A percentile compares a stretch with the other conserved stretches of the same genome.
phyloP scores from a whole-genome alignment of 2,888 invertebrate species.

The Trichogramma evanescens region DNA sequence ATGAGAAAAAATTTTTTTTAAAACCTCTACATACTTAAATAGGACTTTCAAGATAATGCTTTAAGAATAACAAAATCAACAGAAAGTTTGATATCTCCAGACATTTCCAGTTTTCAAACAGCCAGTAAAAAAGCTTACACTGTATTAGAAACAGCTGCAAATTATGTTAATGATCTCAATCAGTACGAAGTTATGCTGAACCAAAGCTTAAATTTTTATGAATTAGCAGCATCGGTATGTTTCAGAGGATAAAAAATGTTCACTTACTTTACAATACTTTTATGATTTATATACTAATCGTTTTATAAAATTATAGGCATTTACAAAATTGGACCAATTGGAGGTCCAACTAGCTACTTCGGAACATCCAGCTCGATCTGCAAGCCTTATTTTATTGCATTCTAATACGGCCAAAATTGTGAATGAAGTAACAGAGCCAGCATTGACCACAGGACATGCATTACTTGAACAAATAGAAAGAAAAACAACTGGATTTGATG shows the following conservation, averaged over 20 bases:
- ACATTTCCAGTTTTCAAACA: constrained; percentile 64
- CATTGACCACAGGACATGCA: constrained; percentile 65
- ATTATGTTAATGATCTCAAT: constrained; percentile 66
- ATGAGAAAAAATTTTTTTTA: no score
- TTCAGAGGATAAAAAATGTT: background rate
- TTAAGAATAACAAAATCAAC: constrained; percentile 71
- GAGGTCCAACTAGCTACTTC: constrained; percentile 65
- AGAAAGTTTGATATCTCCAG: constrained; percentile 65
- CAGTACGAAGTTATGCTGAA: constrained; percentile 61
- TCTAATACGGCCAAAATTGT: constrained; percentile 60
- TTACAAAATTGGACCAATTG: constrained; percentile 65
- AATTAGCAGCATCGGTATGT: constrained; percentile 59
- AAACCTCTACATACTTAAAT: constrained; percentile 9
- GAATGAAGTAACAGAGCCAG: constrained; percentile 60
- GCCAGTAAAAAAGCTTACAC: constrained; percentile 62
- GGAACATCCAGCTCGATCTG: constrained; percentile 59
- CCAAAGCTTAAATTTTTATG: constrained; percentile 66
- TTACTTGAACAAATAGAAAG: constrained; percentile 63
- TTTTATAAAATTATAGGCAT: constrained; percentile 50
- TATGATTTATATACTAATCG: background rate
- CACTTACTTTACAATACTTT: background rate
- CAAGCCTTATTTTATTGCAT: constrained; percentile 62
- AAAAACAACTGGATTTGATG: constrained; percentile 58
- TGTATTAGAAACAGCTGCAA: constrained; percentile 60
- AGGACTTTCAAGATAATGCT: constrained; percentile 67